Evolutionary conservation across 1,140 invertebrate genomes (phyloP), one percentile per base, ranked within the genome.

Genomic region (Caenorhabditis tropicalis): DNA sequence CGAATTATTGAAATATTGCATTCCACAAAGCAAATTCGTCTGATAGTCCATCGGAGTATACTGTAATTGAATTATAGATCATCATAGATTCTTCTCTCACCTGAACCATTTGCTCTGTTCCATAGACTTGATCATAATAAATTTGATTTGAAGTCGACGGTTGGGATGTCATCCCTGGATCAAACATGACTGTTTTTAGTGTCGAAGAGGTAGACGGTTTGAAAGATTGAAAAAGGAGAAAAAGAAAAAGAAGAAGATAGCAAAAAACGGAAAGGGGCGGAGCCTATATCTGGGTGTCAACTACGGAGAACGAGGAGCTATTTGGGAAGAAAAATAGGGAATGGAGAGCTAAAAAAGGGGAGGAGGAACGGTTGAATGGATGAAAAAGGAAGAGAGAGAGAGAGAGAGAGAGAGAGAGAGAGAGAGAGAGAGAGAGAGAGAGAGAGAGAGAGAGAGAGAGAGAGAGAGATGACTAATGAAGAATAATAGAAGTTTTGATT

Each of bases 81-180:
- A 43, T 43, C 21, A 24, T 7, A 21, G 53, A 21, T 27, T 9
- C 10, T 51, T 51, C 2, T 27, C 65, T 74, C 36, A 74, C 65
- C 65, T 74, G 65, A 43, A 74, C 36, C 33, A 74, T 74, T 43
- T 74, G 65, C 65, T 74, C 65, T 16, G 65, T n/a, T 39, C 65
- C 65, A 74, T 74, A 74, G 36, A 74, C 24, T 7, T 39, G 65
- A 74, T 74, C 65, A 24, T 74, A 74, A 24, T 74, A 74, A 33
- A 74, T 74, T 46, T 16, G 65, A 46, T 74, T 74, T 3, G 65
- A 74, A 27, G 65, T 74, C 15, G 65, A 74, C n/a, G 65, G 65
- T 31, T 74, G 65, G 36, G 65, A 74, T 43, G 65, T 74, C 65
- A 74, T 74, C 33, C 65, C 65, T 74, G 65, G 65, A 74, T 74